Percentiles rank a stretch among this genome's conserved stretches.
Evolutionary conservation across 2,797 vertebrate species (phyloP).

Genomic region (Gallirallus australis): DNA sequence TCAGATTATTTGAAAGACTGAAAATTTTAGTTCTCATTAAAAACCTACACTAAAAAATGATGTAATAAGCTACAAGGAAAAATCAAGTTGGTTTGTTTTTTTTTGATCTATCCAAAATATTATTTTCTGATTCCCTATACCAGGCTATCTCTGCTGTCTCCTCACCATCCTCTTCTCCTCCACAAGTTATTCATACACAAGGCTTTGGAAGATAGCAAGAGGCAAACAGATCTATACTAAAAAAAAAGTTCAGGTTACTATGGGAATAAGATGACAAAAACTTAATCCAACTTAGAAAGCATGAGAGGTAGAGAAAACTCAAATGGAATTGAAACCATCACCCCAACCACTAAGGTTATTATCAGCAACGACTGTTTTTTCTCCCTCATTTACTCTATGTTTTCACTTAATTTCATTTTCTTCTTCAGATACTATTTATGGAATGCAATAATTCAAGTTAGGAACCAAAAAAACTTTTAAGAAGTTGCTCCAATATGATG

Average conservation of each 20-base stretch:
- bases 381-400: neutral
- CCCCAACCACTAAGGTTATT: slow-evolving; percentile 20
- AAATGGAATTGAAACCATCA: slow-evolving; percentile 13
- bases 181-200: neutral
- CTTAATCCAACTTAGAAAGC: slow-evolving; percentile 56
- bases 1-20: neutral
- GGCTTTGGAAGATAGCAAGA: slow-evolving; percentile 24
- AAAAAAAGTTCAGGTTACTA: slow-evolving; percentile 45
- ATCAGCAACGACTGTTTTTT: slow-evolving; percentile 10
- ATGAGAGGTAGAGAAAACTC: slow-evolving; percentile 33
- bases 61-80: neutral
- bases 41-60: fast-evolving
- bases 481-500: neutral
- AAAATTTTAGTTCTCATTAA: neutral
- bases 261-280: slow-evolving; percentile 58
- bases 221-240: slow-evolving; percentile 47
- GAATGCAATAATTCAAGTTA: neutral
- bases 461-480: neutral
- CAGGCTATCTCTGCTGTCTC: neutral
- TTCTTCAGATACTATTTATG: neutral
- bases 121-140: neutral
- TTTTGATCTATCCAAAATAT: neutral
- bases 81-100: too few relatives aligned
- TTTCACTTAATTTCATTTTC: slow-evolving; percentile 17
- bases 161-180: neutral